Evolutionary conservation across 2,113 vertebrate species (phyloP).

Genomic region (Candoia aspera): DNA sequence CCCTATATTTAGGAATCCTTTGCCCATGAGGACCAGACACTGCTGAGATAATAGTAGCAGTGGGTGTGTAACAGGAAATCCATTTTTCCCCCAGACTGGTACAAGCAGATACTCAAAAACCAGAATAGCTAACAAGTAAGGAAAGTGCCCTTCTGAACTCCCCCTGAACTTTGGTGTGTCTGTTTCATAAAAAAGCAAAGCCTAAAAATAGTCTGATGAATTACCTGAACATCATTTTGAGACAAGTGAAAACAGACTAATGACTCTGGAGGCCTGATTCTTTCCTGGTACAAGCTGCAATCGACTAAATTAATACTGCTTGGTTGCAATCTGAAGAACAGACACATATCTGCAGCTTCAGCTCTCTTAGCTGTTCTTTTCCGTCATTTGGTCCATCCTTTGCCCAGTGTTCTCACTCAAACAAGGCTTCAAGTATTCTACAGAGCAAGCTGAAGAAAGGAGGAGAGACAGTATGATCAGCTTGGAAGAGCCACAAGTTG

Average conservation of each 20-base stretch:
- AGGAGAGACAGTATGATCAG: too few species aligned
- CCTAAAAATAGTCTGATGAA: slow-evolving; percentile 25
- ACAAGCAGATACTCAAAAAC: slow-evolving; percentile 62
- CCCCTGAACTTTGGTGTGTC: slow-evolving; percentile 19
- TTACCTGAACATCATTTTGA: slow-evolving; percentile 18
- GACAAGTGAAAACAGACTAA: slow-evolving; percentile 6
- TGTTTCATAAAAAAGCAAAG: slow-evolving; percentile 10
- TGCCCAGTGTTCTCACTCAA: background rate
- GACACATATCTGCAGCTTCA: background rate
- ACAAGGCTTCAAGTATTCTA: background rate
- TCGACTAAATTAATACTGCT: background rate
- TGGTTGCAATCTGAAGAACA: background rate
- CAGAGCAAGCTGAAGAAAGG: background rate
- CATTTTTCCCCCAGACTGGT: slow-evolving; percentile 46
- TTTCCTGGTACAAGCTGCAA: background rate
- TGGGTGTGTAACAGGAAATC: slow-evolving; percentile 67
- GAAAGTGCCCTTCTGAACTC: slow-evolving; percentile 64
- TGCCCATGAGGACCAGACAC: fast-evolving
- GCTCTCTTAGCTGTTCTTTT: background rate
- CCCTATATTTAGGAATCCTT: slow-evolving; percentile 44
- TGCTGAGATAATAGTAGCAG: slow-evolving; percentile 42
- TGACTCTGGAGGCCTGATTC: background rate
- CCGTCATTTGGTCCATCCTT: background rate
- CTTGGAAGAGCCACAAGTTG: background rate
- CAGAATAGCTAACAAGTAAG: slow-evolving; percentile 61